These are phyloP conservation scores for Pseudanteris insignis DNA, from an alignment of 2,888 invertebrate genomes.

Conservation along the genomic window DNA sequence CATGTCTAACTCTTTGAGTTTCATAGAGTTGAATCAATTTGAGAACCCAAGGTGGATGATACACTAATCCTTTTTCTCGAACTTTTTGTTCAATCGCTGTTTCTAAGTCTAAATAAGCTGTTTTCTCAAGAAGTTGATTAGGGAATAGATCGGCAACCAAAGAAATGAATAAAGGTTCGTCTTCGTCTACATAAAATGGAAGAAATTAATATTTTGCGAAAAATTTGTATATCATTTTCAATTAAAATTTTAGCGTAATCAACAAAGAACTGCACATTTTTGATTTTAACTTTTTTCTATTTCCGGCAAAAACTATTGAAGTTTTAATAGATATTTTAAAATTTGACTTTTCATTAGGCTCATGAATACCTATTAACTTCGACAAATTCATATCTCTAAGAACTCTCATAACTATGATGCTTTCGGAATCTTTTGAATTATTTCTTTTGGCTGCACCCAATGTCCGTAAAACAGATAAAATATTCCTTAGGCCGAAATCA, in stretches of 20 bases:
- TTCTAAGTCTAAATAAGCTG: slow-evolving; percentile 86
- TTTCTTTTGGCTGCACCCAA: slow-evolving; percentile 91
- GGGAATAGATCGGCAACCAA: slow-evolving; percentile 95
- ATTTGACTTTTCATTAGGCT: no score
- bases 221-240: not conserved
- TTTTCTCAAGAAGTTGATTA: slow-evolving; percentile 92
- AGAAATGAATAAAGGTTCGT: slow-evolving; percentile 97
- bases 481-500: slow-evolving; percentile 95
- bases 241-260: no score
- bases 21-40: slow-evolving; percentile 96
- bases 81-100: slow-evolving; percentile 87
- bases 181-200: slow-evolving; percentile 76
- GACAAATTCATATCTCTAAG: slow-evolving; percentile 98
- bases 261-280: no score
- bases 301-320: not conserved
- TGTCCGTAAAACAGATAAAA: slow-evolving; percentile 91
- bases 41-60: slow-evolving; percentile 94
- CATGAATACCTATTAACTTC: slow-evolving; percentile 85
- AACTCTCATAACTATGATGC: slow-evolving; percentile 96
- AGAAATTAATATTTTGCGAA: not conserved
- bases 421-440: slow-evolving; percentile 91
- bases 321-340: no score
- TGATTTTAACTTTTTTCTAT: no score
- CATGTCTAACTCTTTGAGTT: slow-evolving; percentile 93
- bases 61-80: slow-evolving; percentile 81